These are phyloP conservation scores for Andrena bucephala DNA, from an alignment of 2,888 invertebrate species.

Conservation along the genomic window DNA sequence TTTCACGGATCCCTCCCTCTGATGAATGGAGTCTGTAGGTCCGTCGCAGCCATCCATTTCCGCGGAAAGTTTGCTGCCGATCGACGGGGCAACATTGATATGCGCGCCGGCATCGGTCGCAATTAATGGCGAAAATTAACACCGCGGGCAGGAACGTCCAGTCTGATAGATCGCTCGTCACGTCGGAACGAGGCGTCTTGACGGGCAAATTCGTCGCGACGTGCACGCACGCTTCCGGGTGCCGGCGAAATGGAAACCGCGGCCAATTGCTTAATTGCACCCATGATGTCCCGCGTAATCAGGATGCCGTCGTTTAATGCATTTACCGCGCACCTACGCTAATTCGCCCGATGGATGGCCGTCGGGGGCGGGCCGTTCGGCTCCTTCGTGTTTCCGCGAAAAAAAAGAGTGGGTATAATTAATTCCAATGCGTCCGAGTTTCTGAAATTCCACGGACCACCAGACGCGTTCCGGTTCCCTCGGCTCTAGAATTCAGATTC, in stretches of 20 bases:
- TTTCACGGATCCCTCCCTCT: conserved; percentile 6
- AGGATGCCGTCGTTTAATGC: conserved; percentile 83
- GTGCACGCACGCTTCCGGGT: conserved; percentile 71
- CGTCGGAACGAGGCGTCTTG: conserved; percentile 42
- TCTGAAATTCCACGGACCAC: not conserved
- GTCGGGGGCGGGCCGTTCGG: not conserved
- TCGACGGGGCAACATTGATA: conserved; percentile 23
- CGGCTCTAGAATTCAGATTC: not conserved
- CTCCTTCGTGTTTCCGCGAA: not conserved
- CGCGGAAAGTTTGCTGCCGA: conserved; percentile 20
- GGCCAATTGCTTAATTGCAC: conserved; percentile 83
- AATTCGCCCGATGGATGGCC: conserved; percentile 63
- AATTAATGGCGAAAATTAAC: conserved; percentile 49
- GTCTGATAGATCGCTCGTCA: conserved; percentile 48
- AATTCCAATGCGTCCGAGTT: not conserved
- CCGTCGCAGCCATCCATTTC: not conserved
- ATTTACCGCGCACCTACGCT: conserved; percentile 81
- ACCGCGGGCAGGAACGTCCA: conserved; percentile 25
- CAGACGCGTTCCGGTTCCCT: not conserved
- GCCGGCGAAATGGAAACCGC: conserved; percentile 81
- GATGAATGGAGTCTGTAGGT: not conserved
- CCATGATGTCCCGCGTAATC: conserved; percentile 78
- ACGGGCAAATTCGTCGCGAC: conserved; percentile 59
- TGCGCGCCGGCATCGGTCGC: conserved; percentile 24
- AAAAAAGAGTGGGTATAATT: too few species aligned